Conservation (phyloP, 2,888 invertebrate species). For the Myopa testacea region DNA sequence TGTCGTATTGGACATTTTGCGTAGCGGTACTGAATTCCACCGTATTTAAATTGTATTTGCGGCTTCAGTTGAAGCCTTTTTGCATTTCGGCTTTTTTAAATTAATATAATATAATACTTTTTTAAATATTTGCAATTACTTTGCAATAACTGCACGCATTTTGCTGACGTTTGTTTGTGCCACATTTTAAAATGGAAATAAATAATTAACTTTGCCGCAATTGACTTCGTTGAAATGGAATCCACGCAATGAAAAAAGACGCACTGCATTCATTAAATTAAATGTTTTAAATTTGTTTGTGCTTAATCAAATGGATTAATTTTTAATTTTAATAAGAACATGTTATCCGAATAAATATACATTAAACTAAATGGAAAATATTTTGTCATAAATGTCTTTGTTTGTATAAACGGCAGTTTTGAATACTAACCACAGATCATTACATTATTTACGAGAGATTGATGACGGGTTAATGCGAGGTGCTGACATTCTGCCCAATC, state of each 20-base stretch:
- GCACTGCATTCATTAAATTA: conserved; percentile 3
- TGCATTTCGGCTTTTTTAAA: not conserved
- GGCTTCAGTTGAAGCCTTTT: not conserved
- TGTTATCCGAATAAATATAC: not conserved
- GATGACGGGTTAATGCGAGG: too few species aligned
- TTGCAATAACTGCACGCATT: too few species aligned
- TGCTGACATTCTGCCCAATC: too few species aligned
- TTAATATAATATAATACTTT: too few species aligned
- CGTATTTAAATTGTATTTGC: not conserved
- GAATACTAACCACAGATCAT: not conserved
- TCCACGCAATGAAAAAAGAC: not conserved
- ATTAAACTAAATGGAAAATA: not conserved
- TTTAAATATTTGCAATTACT: not conserved
- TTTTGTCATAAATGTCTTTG: not conserved
- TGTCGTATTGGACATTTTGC: not conserved
- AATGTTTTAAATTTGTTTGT: not conserved
- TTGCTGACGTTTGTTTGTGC: too few species aligned
- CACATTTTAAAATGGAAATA: not conserved
- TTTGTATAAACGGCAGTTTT: too few species aligned
- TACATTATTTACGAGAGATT: too few species aligned
- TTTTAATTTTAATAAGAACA: not conserved
- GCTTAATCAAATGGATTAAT: not conserved
- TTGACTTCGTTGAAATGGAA: conserved; percentile 10
- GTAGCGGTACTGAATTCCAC: too few species aligned
- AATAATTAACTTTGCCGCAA: conserved; percentile 2